Evolutionary conservation across 2,888 invertebrate genomes (phyloP).

Genomic region (Drosophila incognita): DNA sequence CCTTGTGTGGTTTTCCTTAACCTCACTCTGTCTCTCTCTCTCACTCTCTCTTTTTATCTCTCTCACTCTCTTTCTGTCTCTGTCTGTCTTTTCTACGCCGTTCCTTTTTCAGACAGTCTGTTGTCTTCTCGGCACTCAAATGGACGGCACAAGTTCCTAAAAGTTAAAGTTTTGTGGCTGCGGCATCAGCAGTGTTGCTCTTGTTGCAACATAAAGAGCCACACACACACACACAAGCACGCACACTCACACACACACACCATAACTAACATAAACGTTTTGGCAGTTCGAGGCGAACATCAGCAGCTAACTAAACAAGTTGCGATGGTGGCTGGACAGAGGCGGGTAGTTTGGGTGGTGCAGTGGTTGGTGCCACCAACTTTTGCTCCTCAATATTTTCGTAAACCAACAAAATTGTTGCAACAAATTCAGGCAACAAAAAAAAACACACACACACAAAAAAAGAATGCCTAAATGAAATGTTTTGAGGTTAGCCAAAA

Average conservation of each 20-base stretch:
- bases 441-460: constrained; percentile 21
- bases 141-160: constrained; percentile 68
- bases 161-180: constrained; percentile 75
- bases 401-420: constrained; percentile 62
- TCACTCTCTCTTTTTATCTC: neutral
- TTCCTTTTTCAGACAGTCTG: neutral
- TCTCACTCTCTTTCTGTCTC: neutral
- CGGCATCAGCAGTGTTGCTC: constrained; percentile 28
- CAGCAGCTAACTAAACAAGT: constrained; percentile 61
- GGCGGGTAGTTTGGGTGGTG: neutral
- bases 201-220: constrained; percentile 61
- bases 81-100: neutral
- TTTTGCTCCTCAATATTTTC: constrained; percentile 74
- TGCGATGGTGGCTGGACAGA: neutral
- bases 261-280: constrained; percentile 54
- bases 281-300: constrained; percentile 41
- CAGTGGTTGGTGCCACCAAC: constrained; percentile 50
- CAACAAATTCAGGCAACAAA: constrained; percentile 62
- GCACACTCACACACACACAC: constrained; percentile 23
- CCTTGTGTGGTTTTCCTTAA: constrained; percentile 52
- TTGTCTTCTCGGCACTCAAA: constrained; percentile 31
- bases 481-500: constrained; percentile 76
- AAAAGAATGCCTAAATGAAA: constrained; percentile 61
- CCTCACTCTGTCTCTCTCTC: neutral
- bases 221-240: constrained; percentile 13